These are phyloP conservation scores for Brachionus asplanchnoidis DNA, from an alignment of 1,140 invertebrate species.

Conservation along the genomic window DNA sequence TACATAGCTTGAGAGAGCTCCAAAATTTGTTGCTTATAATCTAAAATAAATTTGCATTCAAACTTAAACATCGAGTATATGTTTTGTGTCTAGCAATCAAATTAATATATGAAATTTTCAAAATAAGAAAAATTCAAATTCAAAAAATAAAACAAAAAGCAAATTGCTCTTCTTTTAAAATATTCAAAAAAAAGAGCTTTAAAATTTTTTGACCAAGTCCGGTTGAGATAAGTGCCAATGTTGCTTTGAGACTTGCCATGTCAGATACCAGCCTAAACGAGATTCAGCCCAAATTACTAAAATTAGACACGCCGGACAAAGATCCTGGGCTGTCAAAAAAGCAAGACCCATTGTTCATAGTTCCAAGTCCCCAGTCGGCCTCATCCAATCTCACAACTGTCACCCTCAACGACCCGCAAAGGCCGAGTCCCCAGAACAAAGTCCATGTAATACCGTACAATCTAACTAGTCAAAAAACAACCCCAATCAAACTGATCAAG, in stretches of 20 bases:
- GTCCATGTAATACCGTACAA: neutral
- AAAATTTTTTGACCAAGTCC: neutral
- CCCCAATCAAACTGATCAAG: neutral
- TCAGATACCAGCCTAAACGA: constrained; percentile 28
- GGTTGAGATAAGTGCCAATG: neutral
- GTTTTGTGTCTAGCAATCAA: constrained; percentile 16
- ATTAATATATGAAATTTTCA: constrained; percentile 22
- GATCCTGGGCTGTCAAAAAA: neutral
- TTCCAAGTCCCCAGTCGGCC: neutral
- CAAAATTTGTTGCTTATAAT: neutral
- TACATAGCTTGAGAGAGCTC: neutral
- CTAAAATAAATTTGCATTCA: constrained; percentile 16
- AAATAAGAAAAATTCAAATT: neutral
- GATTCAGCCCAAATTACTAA: neutral
- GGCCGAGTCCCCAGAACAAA: neutral
- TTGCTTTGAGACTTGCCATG: neutral
- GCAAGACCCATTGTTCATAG: neutral
- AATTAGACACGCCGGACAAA: neutral
- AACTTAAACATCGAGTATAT: constrained; percentile 13
- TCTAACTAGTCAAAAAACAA: neutral
- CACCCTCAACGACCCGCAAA: neutral
- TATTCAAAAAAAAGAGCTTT: neutral
- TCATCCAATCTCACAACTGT: neutral
- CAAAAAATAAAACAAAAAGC: neutral
- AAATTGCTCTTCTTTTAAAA: neutral